These are phyloP conservation scores for Brachyistius frenatus DNA, from an alignment of 2,113 vertebrate species.

Conservation along the genomic window DNA sequence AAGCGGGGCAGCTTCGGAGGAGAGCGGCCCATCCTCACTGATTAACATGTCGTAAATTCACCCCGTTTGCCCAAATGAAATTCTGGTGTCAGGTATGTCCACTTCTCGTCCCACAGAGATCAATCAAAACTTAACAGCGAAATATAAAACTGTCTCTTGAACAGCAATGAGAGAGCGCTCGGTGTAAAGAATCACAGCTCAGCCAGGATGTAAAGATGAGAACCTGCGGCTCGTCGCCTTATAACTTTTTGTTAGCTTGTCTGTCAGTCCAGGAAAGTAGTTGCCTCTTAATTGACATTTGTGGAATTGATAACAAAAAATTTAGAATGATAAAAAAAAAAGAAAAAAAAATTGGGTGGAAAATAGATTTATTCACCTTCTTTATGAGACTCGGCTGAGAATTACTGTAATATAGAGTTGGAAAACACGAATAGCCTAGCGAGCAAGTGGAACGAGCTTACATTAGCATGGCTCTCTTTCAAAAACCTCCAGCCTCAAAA, in stretches of 20 bases:
- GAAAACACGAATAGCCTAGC: too few relatives aligned
- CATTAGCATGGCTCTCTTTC: too few relatives aligned
- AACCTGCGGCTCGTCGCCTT: neutral
- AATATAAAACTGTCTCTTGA: constrained; percentile 54
- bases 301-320: neutral
- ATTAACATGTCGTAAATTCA: constrained; percentile 60
- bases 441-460: too few relatives aligned
- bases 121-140: constrained; percentile 48
- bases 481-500: too few relatives aligned
- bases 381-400: too few relatives aligned
- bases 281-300: neutral
- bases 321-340: too few relatives aligned
- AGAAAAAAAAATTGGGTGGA: too few relatives aligned
- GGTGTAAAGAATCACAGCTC: neutral
- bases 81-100: constrained; percentile 44
- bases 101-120: constrained; percentile 29
- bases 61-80: constrained; percentile 55
- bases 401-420: too few relatives aligned
- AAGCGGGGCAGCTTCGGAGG: constrained; percentile 4
- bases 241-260: neutral
- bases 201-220: constrained; percentile 7
- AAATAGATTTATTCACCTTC: too few relatives aligned
- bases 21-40: constrained; percentile 36
- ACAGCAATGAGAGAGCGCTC: constrained; percentile 25
- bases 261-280: neutral